phyloP scores from a whole-genome alignment of 2,888 invertebrate species.

The Argyresthia goedartella region DNA sequence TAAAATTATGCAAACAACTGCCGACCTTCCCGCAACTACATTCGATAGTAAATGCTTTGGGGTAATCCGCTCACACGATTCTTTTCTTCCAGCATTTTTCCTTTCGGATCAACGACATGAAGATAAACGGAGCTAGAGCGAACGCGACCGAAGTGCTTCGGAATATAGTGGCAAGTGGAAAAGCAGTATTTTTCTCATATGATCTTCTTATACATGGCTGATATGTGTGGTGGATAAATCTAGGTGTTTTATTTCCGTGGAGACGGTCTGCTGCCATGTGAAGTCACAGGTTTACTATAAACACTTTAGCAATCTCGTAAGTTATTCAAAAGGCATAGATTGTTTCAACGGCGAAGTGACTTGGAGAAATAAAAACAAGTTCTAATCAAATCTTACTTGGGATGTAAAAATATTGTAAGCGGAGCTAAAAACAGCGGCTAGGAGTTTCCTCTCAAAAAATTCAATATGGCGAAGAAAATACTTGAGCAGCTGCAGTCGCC shows the following conservation, averaged over 20 bases:
- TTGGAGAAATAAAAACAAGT: conserved; percentile 11
- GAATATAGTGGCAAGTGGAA: neutral
- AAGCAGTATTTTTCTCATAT: neutral
- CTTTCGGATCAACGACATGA: conserved; percentile 24
- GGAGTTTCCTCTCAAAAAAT: conserved; percentile 17
- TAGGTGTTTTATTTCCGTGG: conserved; percentile 63
- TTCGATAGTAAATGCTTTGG: conserved; percentile 36
- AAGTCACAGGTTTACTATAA: conserved; percentile 55
- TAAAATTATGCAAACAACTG: conserved; percentile 28
- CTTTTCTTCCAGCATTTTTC: conserved; percentile 33
- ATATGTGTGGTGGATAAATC: conserved; percentile 59
- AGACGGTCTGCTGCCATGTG: conserved; percentile 35
- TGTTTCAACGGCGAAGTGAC: conserved; percentile 19
- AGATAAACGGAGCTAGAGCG: conserved; percentile 12
- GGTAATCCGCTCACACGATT: conserved; percentile 27
- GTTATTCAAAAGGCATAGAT: conserved; percentile 54
- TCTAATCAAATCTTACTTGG: neutral
- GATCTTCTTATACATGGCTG: conserved; percentile 9
- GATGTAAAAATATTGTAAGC: neutral
- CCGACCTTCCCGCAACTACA: conserved; percentile 35
- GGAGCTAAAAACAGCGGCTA: neutral
- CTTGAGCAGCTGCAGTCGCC: conserved; percentile 17
- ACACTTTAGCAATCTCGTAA: conserved; percentile 48
- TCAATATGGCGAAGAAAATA: conserved; percentile 31
- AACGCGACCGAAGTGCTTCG: neutral